These are phyloP conservation scores for Yponomeuta cagnagella DNA, from an alignment of 2,888 invertebrate species.

Conservation along the genomic window DNA sequence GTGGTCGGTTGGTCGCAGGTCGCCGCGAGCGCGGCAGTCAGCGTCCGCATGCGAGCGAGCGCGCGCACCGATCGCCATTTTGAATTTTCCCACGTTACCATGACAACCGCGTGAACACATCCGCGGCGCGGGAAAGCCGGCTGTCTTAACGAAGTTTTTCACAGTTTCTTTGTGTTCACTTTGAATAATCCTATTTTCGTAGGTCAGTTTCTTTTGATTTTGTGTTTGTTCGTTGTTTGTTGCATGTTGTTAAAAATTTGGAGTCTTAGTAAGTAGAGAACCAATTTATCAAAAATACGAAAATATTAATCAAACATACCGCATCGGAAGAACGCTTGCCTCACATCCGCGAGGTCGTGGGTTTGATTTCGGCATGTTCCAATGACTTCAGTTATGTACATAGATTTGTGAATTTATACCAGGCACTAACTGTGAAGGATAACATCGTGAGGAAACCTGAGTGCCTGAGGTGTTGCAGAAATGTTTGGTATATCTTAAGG, in stretches of 20 bases:
- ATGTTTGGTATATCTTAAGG: too few species aligned
- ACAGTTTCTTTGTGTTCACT: background rate
- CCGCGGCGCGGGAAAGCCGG: conserved; percentile 20
- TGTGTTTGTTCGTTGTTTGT: background rate
- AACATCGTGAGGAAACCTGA: too few species aligned
- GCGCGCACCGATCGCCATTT: conserved; percentile 68
- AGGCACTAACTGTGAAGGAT: too few species aligned
- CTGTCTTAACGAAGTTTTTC: background rate
- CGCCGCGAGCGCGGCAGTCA: conserved; percentile 52
- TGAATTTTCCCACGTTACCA: conserved; percentile 55
- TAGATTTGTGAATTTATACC: too few species aligned
- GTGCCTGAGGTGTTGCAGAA: too few species aligned
- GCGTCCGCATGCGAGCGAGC: conserved; percentile 57
- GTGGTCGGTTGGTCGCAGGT: conserved; percentile 40
- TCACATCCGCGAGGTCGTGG: too few species aligned
- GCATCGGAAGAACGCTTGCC: too few species aligned
- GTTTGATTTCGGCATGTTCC: too few species aligned
- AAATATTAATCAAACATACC: background rate
- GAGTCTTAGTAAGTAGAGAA: conserved; percentile 5
- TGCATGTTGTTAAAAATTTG: background rate
- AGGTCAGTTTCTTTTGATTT: conserved; percentile 21
- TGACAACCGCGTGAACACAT: conserved; percentile 67
- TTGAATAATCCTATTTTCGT: background rate
- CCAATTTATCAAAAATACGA: background rate
- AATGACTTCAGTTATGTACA: too few species aligned